phyloP scores from a whole-genome alignment of 2,797 vertebrate species.

The Centroberyx gerrardi region DNA sequence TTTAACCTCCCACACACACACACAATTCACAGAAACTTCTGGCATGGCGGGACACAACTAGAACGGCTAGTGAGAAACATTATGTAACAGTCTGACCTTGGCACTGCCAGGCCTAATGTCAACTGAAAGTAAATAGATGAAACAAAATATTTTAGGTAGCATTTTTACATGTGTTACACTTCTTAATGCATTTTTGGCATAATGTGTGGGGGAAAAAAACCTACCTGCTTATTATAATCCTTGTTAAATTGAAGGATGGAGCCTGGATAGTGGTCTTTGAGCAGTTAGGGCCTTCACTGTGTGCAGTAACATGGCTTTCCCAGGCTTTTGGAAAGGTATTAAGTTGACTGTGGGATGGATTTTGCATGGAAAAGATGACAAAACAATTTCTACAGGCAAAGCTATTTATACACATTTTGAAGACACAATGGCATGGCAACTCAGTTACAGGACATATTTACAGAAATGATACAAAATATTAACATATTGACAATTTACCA shows the following conservation, averaged over 20 bases:
- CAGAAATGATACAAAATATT: neutral
- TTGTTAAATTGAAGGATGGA: too few relatives aligned
- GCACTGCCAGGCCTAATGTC: neutral
- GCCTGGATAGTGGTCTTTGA: too few relatives aligned
- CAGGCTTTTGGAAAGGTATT: neutral
- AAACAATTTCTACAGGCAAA: neutral
- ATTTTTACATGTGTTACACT: too few relatives aligned
- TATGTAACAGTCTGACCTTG: neutral
- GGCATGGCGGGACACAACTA: too few relatives aligned
- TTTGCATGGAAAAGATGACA: too few relatives aligned
- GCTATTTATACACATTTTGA: neutral
- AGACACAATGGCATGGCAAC: neutral
- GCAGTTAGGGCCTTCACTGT: neutral
- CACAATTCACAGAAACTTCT: neutral
- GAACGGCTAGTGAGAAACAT: too few relatives aligned
- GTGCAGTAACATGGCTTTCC: neutral
- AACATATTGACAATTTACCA: neutral
- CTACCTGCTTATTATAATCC: too few relatives aligned
- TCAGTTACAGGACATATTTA: neutral
- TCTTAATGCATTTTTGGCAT: too few relatives aligned
- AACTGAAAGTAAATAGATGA: too few relatives aligned
- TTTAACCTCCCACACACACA: conserved; percentile 1
- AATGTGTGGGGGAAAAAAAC: too few relatives aligned
- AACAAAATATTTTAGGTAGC: too few relatives aligned
- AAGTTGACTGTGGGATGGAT: too few relatives aligned